Evolutionary conservation across 64 coral and sea anemone species (phyloP), one percentile per base, ranked within the genome.

Genomic region (Actinia equina): DNA sequence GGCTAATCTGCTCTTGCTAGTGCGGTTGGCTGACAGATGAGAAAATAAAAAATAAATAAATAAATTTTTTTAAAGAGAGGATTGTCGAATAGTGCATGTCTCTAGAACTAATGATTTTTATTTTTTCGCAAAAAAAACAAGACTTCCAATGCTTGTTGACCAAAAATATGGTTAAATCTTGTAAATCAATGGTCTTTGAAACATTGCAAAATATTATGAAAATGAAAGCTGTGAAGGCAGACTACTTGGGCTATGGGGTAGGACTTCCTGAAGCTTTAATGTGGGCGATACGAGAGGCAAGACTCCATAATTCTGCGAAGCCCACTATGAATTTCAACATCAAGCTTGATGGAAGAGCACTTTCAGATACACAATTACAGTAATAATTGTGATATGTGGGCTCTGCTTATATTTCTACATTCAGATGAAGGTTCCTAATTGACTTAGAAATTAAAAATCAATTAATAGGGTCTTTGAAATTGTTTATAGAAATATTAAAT

Each of bases 261-360:
- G 65, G 2, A 71, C 65, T 71, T 27, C 65, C 65, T 9, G 65
- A 71, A 19, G 59, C 26, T 30, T 17, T 86, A 12, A 43, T 44
- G 5, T 86, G 84, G 61, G 84, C 84, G 22, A 86, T 86, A 17
- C n/a, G 85, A 86, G 85, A 86, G 57, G 57, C 59, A n/a, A 58
- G 60, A 12, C 63, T 86, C 17, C 61, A 86, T n/a, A n/a, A 30
- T 70, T 45, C 30, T 64, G 44, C 45, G 15, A 71, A 62, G n/a
- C 18, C 59, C 8, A 61, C 59, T 3, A 37, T 86, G 84, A 58
- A 86, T n/a, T 69, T 86, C 57, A 86, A 86, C 59, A 63, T 86
- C 59, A 86, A 86, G 64, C 59, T 86, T 86, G 85, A 86, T 86
- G 85, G 85, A 26, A 58, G 85, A n/a, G 57, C 85, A 44, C 85